These are phyloP conservation scores for Enteromius trimaculatus DNA, from an alignment of 2,797 vertebrate genomes.

Conservation along the genomic window DNA sequence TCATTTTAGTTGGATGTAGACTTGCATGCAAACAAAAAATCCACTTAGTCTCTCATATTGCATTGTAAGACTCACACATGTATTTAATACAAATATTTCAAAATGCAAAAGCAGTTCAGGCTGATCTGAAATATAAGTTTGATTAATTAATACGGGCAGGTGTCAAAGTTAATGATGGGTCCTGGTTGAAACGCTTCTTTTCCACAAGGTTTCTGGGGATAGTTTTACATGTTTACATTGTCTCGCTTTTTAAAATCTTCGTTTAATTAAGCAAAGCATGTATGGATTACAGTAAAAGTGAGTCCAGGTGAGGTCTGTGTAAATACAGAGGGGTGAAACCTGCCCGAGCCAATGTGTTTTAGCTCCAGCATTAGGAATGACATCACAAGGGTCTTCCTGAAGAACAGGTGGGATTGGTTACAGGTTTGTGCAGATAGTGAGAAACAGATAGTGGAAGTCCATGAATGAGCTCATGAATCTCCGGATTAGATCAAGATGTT, in stretches of 20 bases:
- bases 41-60: neutral
- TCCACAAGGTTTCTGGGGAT: neutral
- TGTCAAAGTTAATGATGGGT: neutral
- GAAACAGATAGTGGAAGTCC: slow-evolving; percentile 59
- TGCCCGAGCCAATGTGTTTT: slow-evolving; percentile 3
- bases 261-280: neutral
- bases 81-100: neutral
- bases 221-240: neutral
- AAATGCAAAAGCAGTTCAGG: neutral
- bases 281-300: neutral
- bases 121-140: neutral
- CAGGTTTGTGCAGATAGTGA: slow-evolving; percentile 21
- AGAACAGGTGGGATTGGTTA: neutral
- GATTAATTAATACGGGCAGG: neutral
- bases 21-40: neutral
- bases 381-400: neutral
- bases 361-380: neutral
- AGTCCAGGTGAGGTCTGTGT: slow-evolving; percentile 23
- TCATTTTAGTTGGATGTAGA: neutral
- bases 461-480: slow-evolving; percentile 56
- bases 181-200: neutral
- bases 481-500: slow-evolving; percentile 72
- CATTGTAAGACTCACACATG: neutral
- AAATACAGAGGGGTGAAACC: neutral
- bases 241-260: neutral